phyloP scores from a whole-genome alignment of 2,113 vertebrate species.

The Apteryx mantelli region DNA sequence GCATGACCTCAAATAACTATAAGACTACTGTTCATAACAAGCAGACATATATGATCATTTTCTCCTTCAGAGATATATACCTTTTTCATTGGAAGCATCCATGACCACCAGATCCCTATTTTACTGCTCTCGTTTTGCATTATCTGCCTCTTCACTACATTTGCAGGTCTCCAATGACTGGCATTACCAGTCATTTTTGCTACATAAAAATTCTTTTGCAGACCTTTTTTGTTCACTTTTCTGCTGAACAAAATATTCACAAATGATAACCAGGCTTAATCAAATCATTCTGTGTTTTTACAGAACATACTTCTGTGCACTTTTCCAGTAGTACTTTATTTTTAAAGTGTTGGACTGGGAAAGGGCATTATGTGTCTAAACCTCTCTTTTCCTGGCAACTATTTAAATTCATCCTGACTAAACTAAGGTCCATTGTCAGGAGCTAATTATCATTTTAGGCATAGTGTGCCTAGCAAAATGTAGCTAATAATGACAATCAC shows the following conservation, averaged over 20 bases:
- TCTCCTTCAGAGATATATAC: neutral
- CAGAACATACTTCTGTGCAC: neutral
- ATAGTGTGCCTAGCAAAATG: neutral
- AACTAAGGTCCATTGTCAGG: neutral
- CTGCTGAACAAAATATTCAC: neutral
- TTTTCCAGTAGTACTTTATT: neutral
- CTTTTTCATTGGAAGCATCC: neutral
- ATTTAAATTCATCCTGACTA: neutral
- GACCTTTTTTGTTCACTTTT: neutral
- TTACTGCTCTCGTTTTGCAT: neutral
- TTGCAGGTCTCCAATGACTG: neutral
- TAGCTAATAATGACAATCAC: neutral
- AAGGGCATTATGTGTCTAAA: neutral
- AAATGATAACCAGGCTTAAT: neutral
- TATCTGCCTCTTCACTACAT: neutral
- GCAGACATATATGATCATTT: neutral
- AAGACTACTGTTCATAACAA: neutral
- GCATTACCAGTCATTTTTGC: neutral
- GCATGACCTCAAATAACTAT: neutral
- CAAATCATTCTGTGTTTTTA: neutral
- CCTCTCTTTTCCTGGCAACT: neutral
- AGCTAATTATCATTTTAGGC: neutral
- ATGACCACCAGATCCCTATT: neutral
- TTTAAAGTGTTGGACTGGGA: neutral
- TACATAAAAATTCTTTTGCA: neutral